These are phyloP conservation scores for Cosmopolites sordidus DNA, from an alignment of 2,888 invertebrate genomes.

Conservation along the genomic window DNA sequence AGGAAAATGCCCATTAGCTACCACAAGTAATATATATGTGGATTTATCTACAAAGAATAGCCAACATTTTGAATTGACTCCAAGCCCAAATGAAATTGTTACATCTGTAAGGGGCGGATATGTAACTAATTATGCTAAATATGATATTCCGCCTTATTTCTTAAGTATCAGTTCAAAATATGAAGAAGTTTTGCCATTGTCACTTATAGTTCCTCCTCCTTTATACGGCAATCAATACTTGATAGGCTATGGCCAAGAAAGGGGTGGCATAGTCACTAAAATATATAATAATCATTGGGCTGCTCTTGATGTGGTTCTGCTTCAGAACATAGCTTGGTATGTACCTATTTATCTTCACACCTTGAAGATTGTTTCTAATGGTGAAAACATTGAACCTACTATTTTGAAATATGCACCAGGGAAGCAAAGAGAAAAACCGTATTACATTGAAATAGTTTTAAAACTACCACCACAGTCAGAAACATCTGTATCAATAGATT, in stretches of 20 bases:
- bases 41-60: constrained; percentile 66
- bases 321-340: constrained; percentile 87
- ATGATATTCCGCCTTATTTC: constrained; percentile 53
- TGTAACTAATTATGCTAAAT: constrained; percentile 64
- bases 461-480: constrained; percentile 74
- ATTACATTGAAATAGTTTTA: constrained; percentile 82
- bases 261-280: constrained; percentile 83
- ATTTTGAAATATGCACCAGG: constrained; percentile 68
- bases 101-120: constrained; percentile 67
- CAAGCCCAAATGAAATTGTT: constrained; percentile 57
- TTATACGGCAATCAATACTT: constrained; percentile 75
- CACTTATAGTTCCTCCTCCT: constrained; percentile 61
- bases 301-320: constrained; percentile 69
- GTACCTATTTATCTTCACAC: constrained; percentile 87
- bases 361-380: constrained; percentile 59
- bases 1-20: constrained; percentile 77
- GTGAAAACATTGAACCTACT: constrained; percentile 56
- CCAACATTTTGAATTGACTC: constrained; percentile 60
- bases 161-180: constrained; percentile 61
- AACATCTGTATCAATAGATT: constrained; percentile 79
- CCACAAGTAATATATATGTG: constrained; percentile 73
- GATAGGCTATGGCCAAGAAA: constrained; percentile 88
- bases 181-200: constrained; percentile 41
- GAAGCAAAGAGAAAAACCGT: constrained; percentile 75
- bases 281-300: constrained; percentile 77